Evolutionary conservation across 2,113 vertebrate genomes (phyloP), one percentile per base, ranked within the genome.

Genomic region (Podilymbus podiceps): DNA sequence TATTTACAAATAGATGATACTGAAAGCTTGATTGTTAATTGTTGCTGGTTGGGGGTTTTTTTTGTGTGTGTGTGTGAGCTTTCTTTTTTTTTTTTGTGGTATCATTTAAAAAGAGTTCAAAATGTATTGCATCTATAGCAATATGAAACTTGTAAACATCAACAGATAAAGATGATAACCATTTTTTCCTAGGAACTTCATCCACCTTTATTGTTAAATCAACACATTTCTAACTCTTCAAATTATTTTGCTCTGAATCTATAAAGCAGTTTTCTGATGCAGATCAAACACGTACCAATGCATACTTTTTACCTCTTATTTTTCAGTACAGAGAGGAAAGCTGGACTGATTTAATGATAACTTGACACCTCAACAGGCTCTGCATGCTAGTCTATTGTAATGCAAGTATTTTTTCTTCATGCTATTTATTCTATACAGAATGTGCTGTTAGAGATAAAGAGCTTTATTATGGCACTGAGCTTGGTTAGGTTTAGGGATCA

Each of bases 111-210:
- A 66, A 83, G 4, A 44, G 49, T n/a, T 75, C 3, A 49, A 59
- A 78, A 63, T 35, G 0, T 1, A 47, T 89, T 24, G 2, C 7
- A 62, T 68, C n/a, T 68, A 1, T 2, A 79, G 5, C 5, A 79
- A 25, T 28, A 53, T 16, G 25, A 69, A 79, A 62, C 28, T 62
- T 6, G 1, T 40, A 64, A 22, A 3, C 9, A 75, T 79, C 53
- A 82, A 55, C 6, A 60, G 23, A 28, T 35, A 72, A 90, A 83
- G 17, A 22, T 27, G 5, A 40, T 49, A 84, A 23, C 11, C 50
- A 66, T 2, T 69, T 85, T 14, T 59, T 60, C 10, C 27, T 6
- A 33, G 40, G 30, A 83, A 42, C 12, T 31, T 67, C 5, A 62
- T 66, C 18, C 9, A 74, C 5, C 3, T 78, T 72, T 30, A 25